phyloP scores from a whole-genome alignment of 2,113 vertebrate species.

The Caretta caretta region DNA sequence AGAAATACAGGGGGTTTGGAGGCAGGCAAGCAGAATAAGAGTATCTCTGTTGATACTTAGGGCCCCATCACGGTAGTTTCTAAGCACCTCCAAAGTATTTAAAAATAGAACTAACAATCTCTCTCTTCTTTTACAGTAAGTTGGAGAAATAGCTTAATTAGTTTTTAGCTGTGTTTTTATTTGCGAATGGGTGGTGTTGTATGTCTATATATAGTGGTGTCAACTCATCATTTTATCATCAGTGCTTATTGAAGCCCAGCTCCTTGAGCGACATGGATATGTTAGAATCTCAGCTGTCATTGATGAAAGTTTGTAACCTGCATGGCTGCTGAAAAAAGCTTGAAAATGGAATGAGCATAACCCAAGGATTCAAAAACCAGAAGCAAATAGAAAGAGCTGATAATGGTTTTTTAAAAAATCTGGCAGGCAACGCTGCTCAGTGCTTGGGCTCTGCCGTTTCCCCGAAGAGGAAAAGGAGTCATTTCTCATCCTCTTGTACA shows the following conservation, averaged over 20 bases:
- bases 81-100: background rate
- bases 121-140: background rate
- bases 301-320: background rate
- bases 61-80: background rate
- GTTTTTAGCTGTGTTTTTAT: background rate
- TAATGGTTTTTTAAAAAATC: background rate
- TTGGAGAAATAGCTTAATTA: background rate
- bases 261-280: background rate
- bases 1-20: background rate
- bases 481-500: too few species aligned
- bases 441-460: too few species aligned
- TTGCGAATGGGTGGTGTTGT: background rate
- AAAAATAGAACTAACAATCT: background rate
- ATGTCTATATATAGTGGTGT: background rate
- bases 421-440: too few species aligned
- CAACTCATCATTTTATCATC: background rate
- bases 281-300: background rate
- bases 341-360: background rate
- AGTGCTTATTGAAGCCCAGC: background rate
- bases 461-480: too few species aligned
- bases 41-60: background rate
- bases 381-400: background rate
- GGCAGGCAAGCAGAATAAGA: background rate
- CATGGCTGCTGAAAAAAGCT: background rate
- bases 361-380: background rate